A percentile compares a stretch with the other conserved stretches of the same genome.
These are phyloP conservation scores for Mus minutoides DNA, from an alignment of 2,797 vertebrate species.

Conservation along the genomic window DNA sequence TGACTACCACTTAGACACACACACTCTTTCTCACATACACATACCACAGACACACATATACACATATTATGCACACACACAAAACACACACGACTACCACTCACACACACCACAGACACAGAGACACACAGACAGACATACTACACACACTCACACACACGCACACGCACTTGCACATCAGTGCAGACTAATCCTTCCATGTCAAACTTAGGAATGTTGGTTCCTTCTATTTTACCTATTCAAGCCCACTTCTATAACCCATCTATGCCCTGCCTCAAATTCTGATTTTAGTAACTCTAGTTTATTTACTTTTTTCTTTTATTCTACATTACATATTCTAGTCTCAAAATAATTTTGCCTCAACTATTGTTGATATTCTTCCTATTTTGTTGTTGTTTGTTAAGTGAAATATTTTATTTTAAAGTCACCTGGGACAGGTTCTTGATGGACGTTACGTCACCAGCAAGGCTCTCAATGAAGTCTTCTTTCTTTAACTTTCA, in stretches of 20 bases:
- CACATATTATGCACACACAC: background rate
- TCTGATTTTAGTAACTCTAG: background rate
- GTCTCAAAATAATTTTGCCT: background rate
- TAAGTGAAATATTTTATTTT: background rate
- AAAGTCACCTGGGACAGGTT: background rate
- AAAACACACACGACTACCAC: no score
- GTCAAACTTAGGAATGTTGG: background rate
- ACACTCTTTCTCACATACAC: background rate
- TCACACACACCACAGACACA: background rate
- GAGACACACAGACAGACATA: no score
- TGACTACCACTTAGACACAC: no score
- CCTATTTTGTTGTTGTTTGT: background rate
- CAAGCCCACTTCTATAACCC: background rate
- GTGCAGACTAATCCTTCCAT: background rate
- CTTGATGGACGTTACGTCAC: background rate
- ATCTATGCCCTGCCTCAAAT: background rate
- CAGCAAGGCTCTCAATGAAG: background rate
- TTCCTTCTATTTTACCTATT: background rate
- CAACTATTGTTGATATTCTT: background rate
- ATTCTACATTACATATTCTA: background rate
- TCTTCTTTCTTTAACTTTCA: background rate
- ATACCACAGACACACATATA: background rate
- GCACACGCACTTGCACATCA: background rate
- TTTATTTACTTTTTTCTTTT: slow-evolving; percentile 14
- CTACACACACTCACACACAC: background rate